Conservation (phyloP, 2,797 vertebrate species). For the Zalophus californianus region DNA sequence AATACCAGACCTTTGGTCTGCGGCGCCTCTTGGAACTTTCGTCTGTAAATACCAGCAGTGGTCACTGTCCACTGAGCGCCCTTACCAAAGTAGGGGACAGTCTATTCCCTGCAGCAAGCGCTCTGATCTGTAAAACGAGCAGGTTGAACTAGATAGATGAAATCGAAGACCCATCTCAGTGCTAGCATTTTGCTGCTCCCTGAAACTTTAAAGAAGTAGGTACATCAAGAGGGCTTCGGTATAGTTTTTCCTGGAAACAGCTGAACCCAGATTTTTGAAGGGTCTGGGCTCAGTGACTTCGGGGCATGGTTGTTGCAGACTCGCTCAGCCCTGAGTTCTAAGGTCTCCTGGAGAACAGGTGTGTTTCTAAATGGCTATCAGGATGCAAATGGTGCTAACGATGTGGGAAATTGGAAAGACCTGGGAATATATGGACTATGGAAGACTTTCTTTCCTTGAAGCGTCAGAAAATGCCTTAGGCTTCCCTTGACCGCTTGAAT, state of each 20-base stretch:
- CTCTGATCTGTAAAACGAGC: background rate
- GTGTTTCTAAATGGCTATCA: background rate
- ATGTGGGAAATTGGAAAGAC: background rate
- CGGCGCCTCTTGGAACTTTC: background rate
- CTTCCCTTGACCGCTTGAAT: background rate
- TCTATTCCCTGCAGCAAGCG: background rate
- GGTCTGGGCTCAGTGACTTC: background rate
- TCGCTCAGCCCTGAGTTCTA: background rate
- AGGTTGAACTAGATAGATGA: constrained; percentile 1
- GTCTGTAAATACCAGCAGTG: background rate
- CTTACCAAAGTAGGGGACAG: background rate
- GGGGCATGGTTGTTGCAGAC: background rate
- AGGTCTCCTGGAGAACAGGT: background rate
- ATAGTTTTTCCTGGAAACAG: background rate
- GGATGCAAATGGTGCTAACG: background rate
- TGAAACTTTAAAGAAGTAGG: background rate
- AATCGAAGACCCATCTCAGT: background rate
- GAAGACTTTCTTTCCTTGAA: background rate
- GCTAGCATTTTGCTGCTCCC: background rate
- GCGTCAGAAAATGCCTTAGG: background rate
- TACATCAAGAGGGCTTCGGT: background rate
- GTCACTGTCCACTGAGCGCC: background rate
- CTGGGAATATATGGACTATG: background rate
- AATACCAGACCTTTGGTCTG: background rate
- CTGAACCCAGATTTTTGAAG: background rate